Conservation (phyloP, 2,113 vertebrate species). For the Sinocyclocheilus anophthalmus region DNA sequence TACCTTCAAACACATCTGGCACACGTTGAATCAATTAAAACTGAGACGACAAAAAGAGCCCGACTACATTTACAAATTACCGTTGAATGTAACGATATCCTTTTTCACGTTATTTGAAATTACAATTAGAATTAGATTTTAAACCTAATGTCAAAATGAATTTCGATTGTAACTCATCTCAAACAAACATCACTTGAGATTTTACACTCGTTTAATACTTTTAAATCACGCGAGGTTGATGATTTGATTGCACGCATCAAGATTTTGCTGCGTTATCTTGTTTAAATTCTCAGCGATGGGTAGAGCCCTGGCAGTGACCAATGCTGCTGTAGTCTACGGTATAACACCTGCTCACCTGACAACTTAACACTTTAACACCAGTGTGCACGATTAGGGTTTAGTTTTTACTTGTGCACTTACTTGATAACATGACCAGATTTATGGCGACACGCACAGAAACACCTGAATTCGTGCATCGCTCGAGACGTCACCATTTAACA, state of each 20-base stretch:
- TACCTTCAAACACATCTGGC: background rate
- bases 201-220: background rate
- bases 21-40: background rate
- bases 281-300: background rate
- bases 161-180: background rate
- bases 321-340: too few species aligned
- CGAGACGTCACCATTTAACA: constrained; percentile 24
- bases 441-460: too few species aligned
- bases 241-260: too few species aligned
- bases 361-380: background rate
- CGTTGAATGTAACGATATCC: background rate
- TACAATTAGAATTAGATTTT: too few species aligned
- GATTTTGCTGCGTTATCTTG: too few species aligned
- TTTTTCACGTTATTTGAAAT: background rate
- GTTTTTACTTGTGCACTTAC: background rate
- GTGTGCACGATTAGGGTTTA: background rate
- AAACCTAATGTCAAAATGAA: background rate
- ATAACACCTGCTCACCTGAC: background rate
- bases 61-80: background rate
- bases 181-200: background rate
- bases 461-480: background rate
- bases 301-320: too few species aligned
- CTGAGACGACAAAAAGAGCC: background rate
- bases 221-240: too few species aligned
- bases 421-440: background rate